These are phyloP conservation scores for Noturus placidus DNA, from an alignment of 2,113 vertebrate genomes.

Conservation along the genomic window DNA sequence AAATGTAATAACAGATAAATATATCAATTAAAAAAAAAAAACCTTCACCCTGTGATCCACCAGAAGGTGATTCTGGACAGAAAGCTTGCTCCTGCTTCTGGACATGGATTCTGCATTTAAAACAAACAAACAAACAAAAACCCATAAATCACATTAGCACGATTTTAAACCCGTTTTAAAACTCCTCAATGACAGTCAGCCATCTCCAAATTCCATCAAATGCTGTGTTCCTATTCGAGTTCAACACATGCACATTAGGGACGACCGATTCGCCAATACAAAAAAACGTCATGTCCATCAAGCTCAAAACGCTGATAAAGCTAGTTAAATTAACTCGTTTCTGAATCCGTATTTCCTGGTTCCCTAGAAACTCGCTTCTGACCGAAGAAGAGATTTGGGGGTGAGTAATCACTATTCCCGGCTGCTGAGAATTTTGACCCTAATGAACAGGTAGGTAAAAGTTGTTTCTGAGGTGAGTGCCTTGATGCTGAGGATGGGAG, in stretches of 20 bases:
- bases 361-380: background rate
- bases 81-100: constrained; percentile 86
- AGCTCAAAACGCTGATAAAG: background rate
- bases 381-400: too few species aligned
- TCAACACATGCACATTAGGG: background rate
- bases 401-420: too few species aligned
- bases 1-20: background rate
- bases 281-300: background rate
- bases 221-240: background rate
- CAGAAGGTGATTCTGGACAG: constrained; percentile 93
- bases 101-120: constrained; percentile 84
- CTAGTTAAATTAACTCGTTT: background rate
- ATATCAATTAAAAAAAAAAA: background rate
- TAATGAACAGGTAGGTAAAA: background rate
- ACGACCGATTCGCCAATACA: background rate
- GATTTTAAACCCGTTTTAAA: background rate
- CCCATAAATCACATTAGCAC: background rate
- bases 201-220: background rate
- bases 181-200: background rate
- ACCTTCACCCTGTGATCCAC: constrained; percentile 91
- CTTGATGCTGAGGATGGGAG: too few species aligned
- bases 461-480: too few species aligned
- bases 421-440: too few species aligned
- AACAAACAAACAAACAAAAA: background rate
- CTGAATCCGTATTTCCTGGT: background rate